Conservation (phyloP, 2,797 vertebrate species). For the Stomatorhinus walkeri region DNA sequence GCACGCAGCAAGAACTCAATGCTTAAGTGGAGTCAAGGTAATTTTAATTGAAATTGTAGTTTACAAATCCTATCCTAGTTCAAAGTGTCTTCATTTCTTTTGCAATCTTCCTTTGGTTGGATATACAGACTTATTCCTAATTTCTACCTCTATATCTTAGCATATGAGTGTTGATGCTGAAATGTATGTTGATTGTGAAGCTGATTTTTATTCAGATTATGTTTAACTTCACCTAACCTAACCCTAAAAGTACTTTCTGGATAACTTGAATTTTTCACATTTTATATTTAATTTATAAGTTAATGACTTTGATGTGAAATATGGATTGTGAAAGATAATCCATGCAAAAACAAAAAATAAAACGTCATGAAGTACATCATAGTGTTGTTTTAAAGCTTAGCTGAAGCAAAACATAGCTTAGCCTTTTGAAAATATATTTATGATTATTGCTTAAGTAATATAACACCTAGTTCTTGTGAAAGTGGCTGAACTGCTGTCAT, state of each 20-base stretch:
- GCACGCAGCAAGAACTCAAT: not conserved
- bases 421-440: not conserved
- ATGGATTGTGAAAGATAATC: not conserved
- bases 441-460: not conserved
- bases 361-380: not conserved
- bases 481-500: not conserved
- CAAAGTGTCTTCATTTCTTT: not conserved
- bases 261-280: slow-evolving; percentile 33
- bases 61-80: not conserved
- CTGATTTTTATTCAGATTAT: not conserved
- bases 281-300: slow-evolving; percentile 38
- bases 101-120: not conserved
- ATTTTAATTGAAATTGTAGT: not conserved
- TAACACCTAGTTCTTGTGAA: not conserved
- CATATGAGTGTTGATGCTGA: not conserved
- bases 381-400: not conserved
- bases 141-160: not conserved
- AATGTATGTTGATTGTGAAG: not conserved
- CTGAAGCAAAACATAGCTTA: not conserved
- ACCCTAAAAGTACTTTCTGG: not conserved
- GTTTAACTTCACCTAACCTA: not conserved
- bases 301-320: slow-evolving; percentile 30
- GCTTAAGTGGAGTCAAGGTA: not conserved
- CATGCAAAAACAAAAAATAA: slow-evolving; percentile 1
- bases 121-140: not conserved